These are phyloP conservation scores for Sympetrum striolatum DNA, from an alignment of 2,888 invertebrate species.

Conservation along the genomic window DNA sequence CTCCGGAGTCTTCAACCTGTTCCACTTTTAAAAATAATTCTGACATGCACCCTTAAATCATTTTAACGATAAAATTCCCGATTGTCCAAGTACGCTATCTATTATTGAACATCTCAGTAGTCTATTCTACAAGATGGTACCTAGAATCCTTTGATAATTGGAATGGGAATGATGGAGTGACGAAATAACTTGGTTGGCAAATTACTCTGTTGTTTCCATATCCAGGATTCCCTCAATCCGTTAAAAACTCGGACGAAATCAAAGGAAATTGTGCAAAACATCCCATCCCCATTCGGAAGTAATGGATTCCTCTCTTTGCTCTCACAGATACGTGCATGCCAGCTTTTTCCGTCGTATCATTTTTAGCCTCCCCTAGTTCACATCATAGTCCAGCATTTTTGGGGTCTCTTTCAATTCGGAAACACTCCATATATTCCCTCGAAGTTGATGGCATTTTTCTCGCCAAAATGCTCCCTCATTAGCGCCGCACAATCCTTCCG, in stretches of 20 bases:
- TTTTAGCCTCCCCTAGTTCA: neutral
- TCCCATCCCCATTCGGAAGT: no score
- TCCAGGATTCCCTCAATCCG: neutral
- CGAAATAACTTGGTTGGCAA: conserved; percentile 33
- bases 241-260: no score
- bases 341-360: neutral
- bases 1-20: no score
- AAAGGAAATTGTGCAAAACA: no score
- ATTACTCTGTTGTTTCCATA: conserved; percentile 3
- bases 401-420: neutral
- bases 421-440: neutral
- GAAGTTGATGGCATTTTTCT: neutral
- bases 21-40: no score
- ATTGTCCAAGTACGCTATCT: no score
- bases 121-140: no score
- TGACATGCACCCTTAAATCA: no score
- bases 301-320: no score
- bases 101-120: no score
- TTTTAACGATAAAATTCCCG: no score
- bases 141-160: neutral
- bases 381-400: neutral
- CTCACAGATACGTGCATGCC: no score
- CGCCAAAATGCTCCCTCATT: neutral
- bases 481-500: neutral
- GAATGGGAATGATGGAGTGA: neutral